Evolutionary conservation across 2,888 invertebrate genomes (phyloP).

Genomic region (Stenodera caucasica): DNA sequence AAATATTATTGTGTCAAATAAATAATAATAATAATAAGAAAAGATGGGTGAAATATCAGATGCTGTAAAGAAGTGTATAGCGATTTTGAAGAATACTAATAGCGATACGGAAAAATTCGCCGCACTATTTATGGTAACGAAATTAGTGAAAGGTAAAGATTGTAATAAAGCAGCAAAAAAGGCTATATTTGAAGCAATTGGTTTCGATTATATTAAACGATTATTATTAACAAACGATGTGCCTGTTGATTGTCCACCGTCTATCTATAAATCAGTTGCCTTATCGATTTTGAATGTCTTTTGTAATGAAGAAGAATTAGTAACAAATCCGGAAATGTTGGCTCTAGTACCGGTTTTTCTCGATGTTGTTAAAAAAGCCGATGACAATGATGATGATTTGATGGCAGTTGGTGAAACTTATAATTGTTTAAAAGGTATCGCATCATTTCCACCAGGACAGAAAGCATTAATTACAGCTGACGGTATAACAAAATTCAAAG

Average conservation of each 20-base stretch:
- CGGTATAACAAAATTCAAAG: slow-evolving; percentile 79
- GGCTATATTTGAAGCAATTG: slow-evolving; percentile 85
- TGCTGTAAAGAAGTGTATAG: slow-evolving; percentile 81
- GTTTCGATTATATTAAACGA: slow-evolving; percentile 82
- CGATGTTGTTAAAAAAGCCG: slow-evolving; percentile 81
- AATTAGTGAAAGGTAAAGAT: slow-evolving; percentile 81
- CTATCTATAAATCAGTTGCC: slow-evolving; percentile 89
- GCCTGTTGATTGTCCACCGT: slow-evolving; percentile 85
- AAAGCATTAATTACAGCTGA: slow-evolving; percentile 76
- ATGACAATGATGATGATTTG: slow-evolving; percentile 83
- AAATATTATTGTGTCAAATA: neutral
- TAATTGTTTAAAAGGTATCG: slow-evolving; percentile 79
- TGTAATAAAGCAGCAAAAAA: slow-evolving; percentile 72
- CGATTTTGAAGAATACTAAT: slow-evolving; percentile 75
- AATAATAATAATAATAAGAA: slow-evolving; percentile 12
- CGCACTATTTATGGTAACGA: slow-evolving; percentile 88
- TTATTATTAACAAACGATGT: slow-evolving; percentile 74
- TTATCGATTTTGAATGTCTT: slow-evolving; percentile 85
- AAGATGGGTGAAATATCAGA: slow-evolving; percentile 67
- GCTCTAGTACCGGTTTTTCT: slow-evolving; percentile 80
- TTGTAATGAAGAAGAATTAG: slow-evolving; percentile 78
- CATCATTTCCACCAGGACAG: slow-evolving; percentile 76
- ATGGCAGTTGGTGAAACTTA: slow-evolving; percentile 87
- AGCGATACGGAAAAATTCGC: slow-evolving; percentile 92
- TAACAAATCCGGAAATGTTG: slow-evolving; percentile 81